Evolutionary conservation across 2,797 vertebrate genomes (phyloP).

Genomic region (Thaleichthys pacificus): DNA sequence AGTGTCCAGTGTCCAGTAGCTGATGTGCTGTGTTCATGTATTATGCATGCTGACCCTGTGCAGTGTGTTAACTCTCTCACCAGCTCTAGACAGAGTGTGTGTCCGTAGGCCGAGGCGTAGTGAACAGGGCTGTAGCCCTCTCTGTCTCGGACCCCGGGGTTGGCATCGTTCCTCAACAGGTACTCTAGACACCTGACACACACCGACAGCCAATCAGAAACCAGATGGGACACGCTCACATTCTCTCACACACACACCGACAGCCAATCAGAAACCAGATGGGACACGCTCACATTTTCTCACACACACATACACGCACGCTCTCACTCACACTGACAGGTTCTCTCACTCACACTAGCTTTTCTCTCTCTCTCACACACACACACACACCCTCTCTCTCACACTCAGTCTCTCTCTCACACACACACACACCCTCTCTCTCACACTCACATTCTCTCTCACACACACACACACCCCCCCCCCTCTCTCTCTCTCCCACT

Average conservation of each 20-base stretch:
- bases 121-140: conserved; percentile 95
- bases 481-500: no score
- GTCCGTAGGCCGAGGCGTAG: conserved; percentile 93
- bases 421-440: neutral
- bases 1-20: no score
- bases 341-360: no score
- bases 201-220: neutral
- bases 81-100: conserved; percentile 92
- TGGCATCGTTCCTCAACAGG: conserved; percentile 91
- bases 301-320: neutral
- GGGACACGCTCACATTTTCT: no score
- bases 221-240: no score
- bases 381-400: no score
- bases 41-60: conserved; percentile 8
- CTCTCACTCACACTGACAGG: neutral
- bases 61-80: conserved; percentile 66
- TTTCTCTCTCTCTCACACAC: neutral
- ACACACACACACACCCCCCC: no score
- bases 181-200: conserved; percentile 91
- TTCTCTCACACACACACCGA: no score
- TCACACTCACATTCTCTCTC: neutral
- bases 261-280: no score
- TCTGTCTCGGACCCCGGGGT: conserved; percentile 89
- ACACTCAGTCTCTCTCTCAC: neutral
- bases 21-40: neutral